Percentiles rank a stretch among this genome's conserved stretches.
These are phyloP conservation scores for Acanthosepion esculentum DNA, from an alignment of 2,888 invertebrate genomes.

Conservation along the genomic window DNA sequence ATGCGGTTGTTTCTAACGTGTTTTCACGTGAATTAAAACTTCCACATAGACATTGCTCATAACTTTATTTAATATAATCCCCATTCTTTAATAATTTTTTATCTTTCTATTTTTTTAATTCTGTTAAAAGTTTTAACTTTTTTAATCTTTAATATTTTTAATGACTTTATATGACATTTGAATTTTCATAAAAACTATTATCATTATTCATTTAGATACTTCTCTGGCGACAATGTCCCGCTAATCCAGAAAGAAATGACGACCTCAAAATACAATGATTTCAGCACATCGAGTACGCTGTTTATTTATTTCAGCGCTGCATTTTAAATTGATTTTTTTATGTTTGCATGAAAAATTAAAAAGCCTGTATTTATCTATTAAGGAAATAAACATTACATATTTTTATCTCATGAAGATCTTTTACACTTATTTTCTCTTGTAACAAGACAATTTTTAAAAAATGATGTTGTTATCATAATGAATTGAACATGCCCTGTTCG, in stretches of 20 bases:
- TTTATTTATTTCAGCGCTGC: background rate
- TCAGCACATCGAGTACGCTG: background rate
- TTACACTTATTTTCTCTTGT: no score
- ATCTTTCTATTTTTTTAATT: no score
- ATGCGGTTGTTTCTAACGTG: no score
- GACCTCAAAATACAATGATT: background rate
- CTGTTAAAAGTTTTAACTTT: background rate
- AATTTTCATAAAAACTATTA: background rate
- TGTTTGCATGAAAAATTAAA: background rate
- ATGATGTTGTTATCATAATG: no score
- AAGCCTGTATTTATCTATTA: background rate
- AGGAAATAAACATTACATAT: background rate
- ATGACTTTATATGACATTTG: no score
- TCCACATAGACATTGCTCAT: background rate
- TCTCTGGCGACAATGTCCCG: background rate
- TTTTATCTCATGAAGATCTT: background rate
- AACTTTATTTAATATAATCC: background rate
- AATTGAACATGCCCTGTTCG: no score
- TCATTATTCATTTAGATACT: background rate
- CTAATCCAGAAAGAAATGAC: background rate
- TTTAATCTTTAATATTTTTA: background rate
- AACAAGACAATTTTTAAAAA: no score
- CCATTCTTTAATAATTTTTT: background rate
- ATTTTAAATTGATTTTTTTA: background rate
- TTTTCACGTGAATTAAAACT: no score